phyloP scores from a whole-genome alignment of 2,888 invertebrate species.

The Agrochola litura region DNA sequence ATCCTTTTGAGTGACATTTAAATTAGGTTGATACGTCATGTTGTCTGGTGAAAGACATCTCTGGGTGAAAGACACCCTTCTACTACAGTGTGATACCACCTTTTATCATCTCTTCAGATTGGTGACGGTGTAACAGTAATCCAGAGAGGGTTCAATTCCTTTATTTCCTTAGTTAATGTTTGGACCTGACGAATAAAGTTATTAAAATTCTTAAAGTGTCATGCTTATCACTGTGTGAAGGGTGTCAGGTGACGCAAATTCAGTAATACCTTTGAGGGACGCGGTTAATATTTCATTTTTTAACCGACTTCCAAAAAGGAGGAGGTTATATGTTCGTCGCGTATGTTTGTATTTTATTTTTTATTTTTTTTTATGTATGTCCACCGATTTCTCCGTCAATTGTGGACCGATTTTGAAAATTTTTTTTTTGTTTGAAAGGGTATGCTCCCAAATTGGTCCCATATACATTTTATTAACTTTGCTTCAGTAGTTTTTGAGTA shows the following conservation, averaged over 20 bases:
- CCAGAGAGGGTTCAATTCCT: not conserved
- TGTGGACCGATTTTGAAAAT: too few species aligned
- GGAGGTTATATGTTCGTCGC: too few species aligned
- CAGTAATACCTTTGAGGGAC: constrained; percentile 5
- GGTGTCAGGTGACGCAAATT: not conserved
- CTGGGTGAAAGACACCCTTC: not conserved
- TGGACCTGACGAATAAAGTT: not conserved
- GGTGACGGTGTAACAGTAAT: not conserved
- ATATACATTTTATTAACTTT: too few species aligned
- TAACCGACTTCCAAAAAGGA: too few species aligned
- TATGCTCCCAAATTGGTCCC: too few species aligned
- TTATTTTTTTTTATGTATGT: too few species aligned
- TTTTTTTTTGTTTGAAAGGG: too few species aligned
- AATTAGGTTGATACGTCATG: constrained; percentile 46
- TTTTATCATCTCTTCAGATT: constrained; percentile 4
- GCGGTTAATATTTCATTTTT: not conserved
- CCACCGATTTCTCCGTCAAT: too few species aligned
- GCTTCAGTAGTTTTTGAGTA: too few species aligned
- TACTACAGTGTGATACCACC: not conserved
- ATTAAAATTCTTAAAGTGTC: not conserved
- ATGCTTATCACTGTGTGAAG: not conserved
- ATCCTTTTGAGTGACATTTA: constrained; percentile 54
- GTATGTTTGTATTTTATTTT: too few species aligned
- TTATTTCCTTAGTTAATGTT: not conserved
- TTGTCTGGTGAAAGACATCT: not conserved